phyloP scores from a whole-genome alignment of 2,888 invertebrate species.

The Bursaphelenchus okinawaensis region DNA sequence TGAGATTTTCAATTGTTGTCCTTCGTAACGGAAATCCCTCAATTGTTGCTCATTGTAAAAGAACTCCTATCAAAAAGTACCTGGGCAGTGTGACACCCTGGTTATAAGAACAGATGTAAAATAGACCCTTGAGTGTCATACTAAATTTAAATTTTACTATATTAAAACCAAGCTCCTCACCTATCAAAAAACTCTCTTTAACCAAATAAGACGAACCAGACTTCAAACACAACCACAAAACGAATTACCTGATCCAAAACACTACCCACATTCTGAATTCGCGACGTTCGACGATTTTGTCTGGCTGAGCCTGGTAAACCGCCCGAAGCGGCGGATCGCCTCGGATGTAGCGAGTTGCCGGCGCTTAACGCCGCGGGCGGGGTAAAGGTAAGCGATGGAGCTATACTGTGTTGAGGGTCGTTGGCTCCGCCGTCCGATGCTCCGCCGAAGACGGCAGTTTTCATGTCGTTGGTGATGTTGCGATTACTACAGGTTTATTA shows the following conservation, averaged over 20 bases:
- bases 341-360: slow-evolving; percentile 28
- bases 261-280: slow-evolving; percentile 45
- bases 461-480: slow-evolving; percentile 42
- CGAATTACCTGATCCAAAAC: neutral
- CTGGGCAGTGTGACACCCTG: too few relatives aligned
- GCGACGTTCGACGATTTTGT: slow-evolving; percentile 8
- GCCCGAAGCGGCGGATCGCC: slow-evolving; percentile 17
- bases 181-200: too few relatives aligned
- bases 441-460: slow-evolving; percentile 48
- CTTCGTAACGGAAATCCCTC: too few relatives aligned
- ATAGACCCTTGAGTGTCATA: too few relatives aligned
- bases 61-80: too few relatives aligned
- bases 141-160: too few relatives aligned
- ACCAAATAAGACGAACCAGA: neutral
- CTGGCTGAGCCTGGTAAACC: neutral
- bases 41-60: too few relatives aligned
- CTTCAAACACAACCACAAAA: too few relatives aligned
- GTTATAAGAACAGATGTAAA: too few relatives aligned
- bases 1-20: too few relatives aligned
- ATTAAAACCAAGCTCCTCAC: too few relatives aligned
- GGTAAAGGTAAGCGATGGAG: slow-evolving; percentile 49
- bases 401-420: slow-evolving; percentile 31
- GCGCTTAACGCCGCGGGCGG: slow-evolving; percentile 40
- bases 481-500: too few relatives aligned
- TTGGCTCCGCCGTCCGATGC: slow-evolving; percentile 23